Conservation (phyloP, 2,113 vertebrate genomes). For the Propithecus coquereli region DNA sequence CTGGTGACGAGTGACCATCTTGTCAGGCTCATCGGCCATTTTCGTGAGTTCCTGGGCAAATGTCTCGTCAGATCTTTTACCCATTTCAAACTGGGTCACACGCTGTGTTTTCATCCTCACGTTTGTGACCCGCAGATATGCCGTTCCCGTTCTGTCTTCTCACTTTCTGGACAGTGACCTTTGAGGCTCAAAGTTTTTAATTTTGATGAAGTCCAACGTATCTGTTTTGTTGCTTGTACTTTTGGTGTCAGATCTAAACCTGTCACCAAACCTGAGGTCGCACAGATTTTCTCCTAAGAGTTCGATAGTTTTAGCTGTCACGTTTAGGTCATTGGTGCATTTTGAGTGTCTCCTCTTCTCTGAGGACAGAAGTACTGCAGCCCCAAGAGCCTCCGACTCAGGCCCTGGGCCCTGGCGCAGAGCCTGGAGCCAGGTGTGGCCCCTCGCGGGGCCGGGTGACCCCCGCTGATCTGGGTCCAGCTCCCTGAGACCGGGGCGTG, state of each 20-base stretch:
- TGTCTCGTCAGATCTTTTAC: too few relatives aligned
- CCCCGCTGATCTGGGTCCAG: not conserved
- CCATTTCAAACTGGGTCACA: not conserved
- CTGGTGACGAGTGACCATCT: fast-evolving
- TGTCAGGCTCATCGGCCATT: fast-evolving
- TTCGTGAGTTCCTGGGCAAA: not conserved
- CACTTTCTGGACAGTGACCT: fast-evolving
- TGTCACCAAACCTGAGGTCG: not conserved
- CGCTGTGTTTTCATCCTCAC: not conserved
- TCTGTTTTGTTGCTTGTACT: not conserved
- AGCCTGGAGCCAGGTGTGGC: not conserved
- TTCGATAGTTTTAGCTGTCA: too few relatives aligned
- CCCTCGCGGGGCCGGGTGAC: fast-evolving
- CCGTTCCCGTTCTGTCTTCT: not conserved
- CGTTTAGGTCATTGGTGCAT: not conserved
- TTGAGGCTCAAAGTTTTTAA: not conserved
- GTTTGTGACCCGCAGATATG: not conserved
- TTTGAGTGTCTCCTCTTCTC: not conserved
- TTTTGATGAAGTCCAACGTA: not conserved
- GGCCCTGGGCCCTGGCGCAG: too few relatives aligned
- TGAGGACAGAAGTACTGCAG: too few relatives aligned
- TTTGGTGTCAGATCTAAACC: not conserved
- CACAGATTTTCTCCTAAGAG: not conserved
- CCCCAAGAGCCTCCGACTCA: not conserved
- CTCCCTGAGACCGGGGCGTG: not conserved